Conservation (phyloP, 2,797 vertebrate species). For the Apodemus agrarius region DNA sequence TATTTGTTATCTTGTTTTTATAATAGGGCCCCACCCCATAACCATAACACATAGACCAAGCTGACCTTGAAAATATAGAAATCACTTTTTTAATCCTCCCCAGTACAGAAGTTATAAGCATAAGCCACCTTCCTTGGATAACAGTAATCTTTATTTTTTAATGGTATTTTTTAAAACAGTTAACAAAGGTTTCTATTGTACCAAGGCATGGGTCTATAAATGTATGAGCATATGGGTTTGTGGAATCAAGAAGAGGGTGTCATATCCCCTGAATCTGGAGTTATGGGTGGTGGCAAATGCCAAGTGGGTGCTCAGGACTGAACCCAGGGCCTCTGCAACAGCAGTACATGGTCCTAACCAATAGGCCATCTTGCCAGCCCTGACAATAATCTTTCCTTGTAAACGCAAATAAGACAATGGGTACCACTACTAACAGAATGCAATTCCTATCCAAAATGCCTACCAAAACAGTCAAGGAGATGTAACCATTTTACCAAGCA, state of each 20-base stretch:
- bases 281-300: not conserved
- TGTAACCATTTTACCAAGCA: not conserved
- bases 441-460: not conserved
- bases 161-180: not conserved
- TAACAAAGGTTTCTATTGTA: not conserved
- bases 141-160: not conserved
- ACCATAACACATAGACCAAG: not conserved
- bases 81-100: not conserved
- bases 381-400: not conserved
- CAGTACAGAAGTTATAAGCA: not conserved
- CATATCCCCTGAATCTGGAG: not conserved
- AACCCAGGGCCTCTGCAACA: not conserved
- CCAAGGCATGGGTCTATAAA: not conserved
- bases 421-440: not conserved
- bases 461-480: not conserved
- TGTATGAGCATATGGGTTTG: too few species aligned
- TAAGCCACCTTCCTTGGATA: too few species aligned
- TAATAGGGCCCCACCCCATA: not conserved
- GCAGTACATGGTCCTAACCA: not conserved
- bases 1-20: not conserved
- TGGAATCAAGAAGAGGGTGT: not conserved
- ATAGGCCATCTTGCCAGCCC: too few species aligned
- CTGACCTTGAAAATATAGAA: not conserved
- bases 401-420: not conserved
- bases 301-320: not conserved